Evolutionary conservation across 2,888 invertebrate species (phyloP).

Genomic region (Malachius bipustulatus): DNA sequence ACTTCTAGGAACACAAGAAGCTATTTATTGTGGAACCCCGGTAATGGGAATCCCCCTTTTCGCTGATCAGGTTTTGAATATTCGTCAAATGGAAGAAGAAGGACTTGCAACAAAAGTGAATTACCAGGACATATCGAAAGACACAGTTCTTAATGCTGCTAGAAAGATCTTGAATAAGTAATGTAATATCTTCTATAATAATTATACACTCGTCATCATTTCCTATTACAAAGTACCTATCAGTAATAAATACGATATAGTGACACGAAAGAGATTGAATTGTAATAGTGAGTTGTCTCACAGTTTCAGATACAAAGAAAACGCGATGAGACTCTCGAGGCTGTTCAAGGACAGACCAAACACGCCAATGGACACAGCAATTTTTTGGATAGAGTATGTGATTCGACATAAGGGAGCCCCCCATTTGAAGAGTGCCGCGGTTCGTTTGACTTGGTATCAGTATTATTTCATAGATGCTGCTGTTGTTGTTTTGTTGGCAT

Average conservation of each 20-base stretch:
- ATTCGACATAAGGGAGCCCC: constrained; percentile 45
- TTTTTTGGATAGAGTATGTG: constrained; percentile 55
- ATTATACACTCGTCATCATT: no score
- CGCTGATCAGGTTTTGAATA: constrained; percentile 40
- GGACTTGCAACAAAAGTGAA: constrained; percentile 39
- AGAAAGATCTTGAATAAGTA: constrained; percentile 31
- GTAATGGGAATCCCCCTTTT: constrained; percentile 33
- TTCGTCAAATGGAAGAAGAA: constrained; percentile 39
- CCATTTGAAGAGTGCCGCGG: constrained; percentile 41
- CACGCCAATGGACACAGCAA: constrained; percentile 45
- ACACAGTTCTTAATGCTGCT: constrained; percentile 22
- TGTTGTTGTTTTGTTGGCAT: no score
- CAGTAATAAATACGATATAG: no score
- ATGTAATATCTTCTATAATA: no score
- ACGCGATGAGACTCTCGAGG: constrained; percentile 38
- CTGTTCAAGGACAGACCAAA: constrained; percentile 46
- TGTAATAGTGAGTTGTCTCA: no score
- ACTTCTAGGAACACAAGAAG: constrained; percentile 39
- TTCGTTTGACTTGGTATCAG: constrained; percentile 40
- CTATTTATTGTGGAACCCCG: constrained; percentile 36
- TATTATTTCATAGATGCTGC: constrained; percentile 23
- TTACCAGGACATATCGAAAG: constrained; percentile 24
- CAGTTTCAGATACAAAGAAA: constrained; percentile 44
- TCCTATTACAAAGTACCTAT: no score
- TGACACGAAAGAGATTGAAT: no score